A percentile compares a stretch with the other conserved stretches of the same genome.
Conservation (phyloP, 2,797 vertebrate species). For the Neomorphus geoffroyi region DNA sequence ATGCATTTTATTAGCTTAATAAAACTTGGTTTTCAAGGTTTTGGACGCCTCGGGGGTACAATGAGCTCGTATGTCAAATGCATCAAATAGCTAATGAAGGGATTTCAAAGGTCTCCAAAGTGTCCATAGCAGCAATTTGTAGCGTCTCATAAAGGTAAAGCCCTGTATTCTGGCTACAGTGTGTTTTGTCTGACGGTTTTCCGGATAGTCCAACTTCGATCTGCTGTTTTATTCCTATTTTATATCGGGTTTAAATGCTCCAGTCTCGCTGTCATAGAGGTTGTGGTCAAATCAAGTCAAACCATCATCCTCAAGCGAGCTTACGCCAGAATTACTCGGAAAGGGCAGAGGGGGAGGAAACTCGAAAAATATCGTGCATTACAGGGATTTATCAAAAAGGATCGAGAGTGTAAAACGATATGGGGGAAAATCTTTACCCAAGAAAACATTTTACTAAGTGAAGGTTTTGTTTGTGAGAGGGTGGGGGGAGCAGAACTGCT, state of each 20-base stretch:
- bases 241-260: fast-evolving
- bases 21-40: slow-evolving; percentile 67
- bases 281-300: neutral
- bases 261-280: neutral
- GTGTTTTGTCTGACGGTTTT: slow-evolving; percentile 39
- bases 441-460: neutral
- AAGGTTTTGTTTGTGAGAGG: neutral
- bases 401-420: neutral
- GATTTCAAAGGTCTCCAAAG: slow-evolving; percentile 34
- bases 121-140: slow-evolving; percentile 28
- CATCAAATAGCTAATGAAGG: slow-evolving; percentile 58
- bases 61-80: slow-evolving; percentile 49
- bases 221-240: neutral
- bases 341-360: neutral
- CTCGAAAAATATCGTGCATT: neutral
- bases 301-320: neutral
- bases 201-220: neutral
- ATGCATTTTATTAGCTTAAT: slow-evolving; percentile 72
- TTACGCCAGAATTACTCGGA: neutral
- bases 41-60: slow-evolving; percentile 36
- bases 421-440: neutral
- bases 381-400: neutral
- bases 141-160: slow-evolving; percentile 31
- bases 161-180: neutral
- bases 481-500: fast-evolving